Evolutionary conservation across 2,888 invertebrate genomes (phyloP).

Genomic region (Thyatira batis): DNA sequence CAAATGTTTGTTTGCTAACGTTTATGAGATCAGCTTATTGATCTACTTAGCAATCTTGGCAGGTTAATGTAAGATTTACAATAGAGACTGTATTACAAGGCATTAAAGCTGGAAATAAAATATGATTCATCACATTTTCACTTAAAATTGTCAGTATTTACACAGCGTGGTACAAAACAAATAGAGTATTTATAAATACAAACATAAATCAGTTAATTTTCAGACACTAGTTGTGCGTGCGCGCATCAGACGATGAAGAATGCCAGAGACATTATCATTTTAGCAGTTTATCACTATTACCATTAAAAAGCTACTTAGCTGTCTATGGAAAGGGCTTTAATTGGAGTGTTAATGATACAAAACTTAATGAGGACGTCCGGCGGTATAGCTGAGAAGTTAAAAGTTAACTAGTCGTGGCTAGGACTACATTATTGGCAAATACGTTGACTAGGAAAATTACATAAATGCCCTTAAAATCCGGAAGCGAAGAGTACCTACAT

Average conservation of each 20-base stretch:
- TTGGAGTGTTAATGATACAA: neutral
- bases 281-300: neutral
- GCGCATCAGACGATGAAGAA: neutral
- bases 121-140: neutral
- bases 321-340: neutral
- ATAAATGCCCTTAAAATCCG: too few relatives aligned
- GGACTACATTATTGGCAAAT: neutral
- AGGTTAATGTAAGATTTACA: neutral
- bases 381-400: neutral
- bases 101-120: neutral
- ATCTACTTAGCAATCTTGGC: too few relatives aligned
- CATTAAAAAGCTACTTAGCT: neutral
- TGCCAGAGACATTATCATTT: neutral
- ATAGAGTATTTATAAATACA: slow-evolving; percentile 5
- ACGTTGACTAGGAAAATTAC: neutral
- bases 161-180: slow-evolving; percentile 4
- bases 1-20: too few relatives aligned
- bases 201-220: neutral
- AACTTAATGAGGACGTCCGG: neutral
- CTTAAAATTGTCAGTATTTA: neutral
- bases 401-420: neutral
- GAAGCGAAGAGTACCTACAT: too few relatives aligned
- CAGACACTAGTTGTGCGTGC: neutral
- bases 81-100: neutral
- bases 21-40: too few relatives aligned